Evolutionary conservation across 2,888 invertebrate species (phyloP), one percentile per base, ranked within the genome.

Genomic region (Flabesymbios commensalis): DNA sequence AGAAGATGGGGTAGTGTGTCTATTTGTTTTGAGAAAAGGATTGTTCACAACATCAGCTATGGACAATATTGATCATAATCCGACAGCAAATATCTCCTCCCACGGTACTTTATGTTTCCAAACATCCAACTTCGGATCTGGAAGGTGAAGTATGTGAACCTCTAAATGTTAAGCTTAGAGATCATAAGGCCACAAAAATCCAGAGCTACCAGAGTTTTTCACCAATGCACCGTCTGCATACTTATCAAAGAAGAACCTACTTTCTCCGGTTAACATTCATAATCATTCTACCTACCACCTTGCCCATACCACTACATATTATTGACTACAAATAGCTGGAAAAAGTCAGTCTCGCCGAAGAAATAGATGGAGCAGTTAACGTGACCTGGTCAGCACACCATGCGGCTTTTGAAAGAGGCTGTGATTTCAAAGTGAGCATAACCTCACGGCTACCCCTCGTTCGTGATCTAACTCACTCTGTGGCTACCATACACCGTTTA

Each of bases 31-130:
- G 32, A 47, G 58, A 33, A 62, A 52, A 41, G 59, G 61, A 3
- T 5, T 72, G 14, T 71, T 70, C 53, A 71, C 72, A 3, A 68
- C 67, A 42, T 28, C 68, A 33, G 69, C 67, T 19, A 57, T 70
- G 31, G 69, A 72, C 43, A 72, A 67, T 49, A 71, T 67, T 36
- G 70, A 72, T 31, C 68, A 68, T 32, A 72, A 68, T 48, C 66
- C 68, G 14, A 66, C 63, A 36, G 64, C 67, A 26, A 60, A 36
- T 17, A 57, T 51, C n/a, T 65, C 64, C 14, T 65, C 62, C 36
- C 67, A 71, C 57, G 70, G 70, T 2, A 68, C 68, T 69, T 33
- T 70, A 69, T 4, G 7, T 67, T 22, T 68, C 65, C 45, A 66
- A 66, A 43, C 67, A 69, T 55, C 65, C 64, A 48, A 41, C 31